These are phyloP conservation scores for Molothrus aeneus DNA, from an alignment of 2,797 vertebrate species.

Conservation along the genomic window DNA sequence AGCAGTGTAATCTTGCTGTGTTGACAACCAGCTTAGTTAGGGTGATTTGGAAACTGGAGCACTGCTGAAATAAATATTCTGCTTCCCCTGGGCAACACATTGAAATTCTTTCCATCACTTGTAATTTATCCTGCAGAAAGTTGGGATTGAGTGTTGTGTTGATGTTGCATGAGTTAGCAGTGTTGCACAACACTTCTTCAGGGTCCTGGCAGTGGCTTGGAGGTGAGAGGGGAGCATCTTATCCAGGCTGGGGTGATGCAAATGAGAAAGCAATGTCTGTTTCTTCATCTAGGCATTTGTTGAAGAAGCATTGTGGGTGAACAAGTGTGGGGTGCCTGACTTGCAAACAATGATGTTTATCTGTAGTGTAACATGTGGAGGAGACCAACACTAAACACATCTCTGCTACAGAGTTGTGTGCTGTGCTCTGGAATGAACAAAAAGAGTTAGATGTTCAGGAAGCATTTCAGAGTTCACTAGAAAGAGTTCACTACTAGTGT, in stretches of 20 bases:
- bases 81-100: slow-evolving; percentile 8
- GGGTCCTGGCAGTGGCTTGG: slow-evolving; percentile 13
- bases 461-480: not conserved
- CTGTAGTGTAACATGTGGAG: not conserved
- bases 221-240: not conserved
- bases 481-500: too few species aligned
- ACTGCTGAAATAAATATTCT: slow-evolving; percentile 54
- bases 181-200: not conserved
- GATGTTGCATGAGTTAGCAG: not conserved
- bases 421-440: not conserved
- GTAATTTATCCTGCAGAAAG: slow-evolving; percentile 7
- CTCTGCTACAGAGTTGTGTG: not conserved
- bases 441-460: not conserved
- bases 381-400: not conserved
- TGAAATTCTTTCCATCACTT: slow-evolving; percentile 42
- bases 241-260: not conserved
- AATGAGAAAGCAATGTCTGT: not conserved
- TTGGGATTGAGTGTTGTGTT: slow-evolving; percentile 30
- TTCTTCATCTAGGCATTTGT: not conserved
- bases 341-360: not conserved
- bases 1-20: not conserved
- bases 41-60: slow-evolving; percentile 12
- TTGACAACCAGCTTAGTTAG: slow-evolving; percentile 20
- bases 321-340: not conserved
- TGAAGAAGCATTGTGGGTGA: not conserved